Evolutionary conservation across 2,113 vertebrate genomes (phyloP), one percentile per base, ranked within the genome.

Genomic region (Aix galericulata): DNA sequence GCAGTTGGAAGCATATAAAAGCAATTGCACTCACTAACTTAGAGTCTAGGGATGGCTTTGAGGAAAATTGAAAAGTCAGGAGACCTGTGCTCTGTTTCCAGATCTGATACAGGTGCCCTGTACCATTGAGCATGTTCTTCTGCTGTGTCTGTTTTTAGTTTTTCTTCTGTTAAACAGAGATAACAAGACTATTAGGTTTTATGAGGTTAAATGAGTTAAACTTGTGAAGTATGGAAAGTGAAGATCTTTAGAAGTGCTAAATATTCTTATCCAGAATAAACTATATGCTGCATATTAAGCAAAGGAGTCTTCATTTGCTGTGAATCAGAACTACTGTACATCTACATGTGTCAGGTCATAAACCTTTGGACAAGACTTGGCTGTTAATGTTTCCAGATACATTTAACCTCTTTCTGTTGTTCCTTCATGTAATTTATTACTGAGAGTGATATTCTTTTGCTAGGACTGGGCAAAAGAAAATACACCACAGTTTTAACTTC

Each of bases 181-280:
- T 64, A 48, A 78, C 59, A 91, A 95, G 90, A 29, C 3, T 48
- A 72, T 34, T 11, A 78, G 27, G 42, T 84, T 94, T 93, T 86
- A 81, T 68, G 64, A 90, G 50, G 68, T 63, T 93, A 84, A 93
- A 93, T 53, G 42, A 90, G 58, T 80, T 86, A 48, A 81, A 88
- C 58, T 81, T 86, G 72, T 69, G 82, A 93, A 95, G 55, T 2
- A 4, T 5, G 40, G 68, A 85, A 74, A 42, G 31, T 32, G 34
- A 90, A 83, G 46, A 91, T 62, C 73, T 27, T 27, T 3, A 78
- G 21, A 94, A 86, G 29, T 74, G 66, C 7, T 80, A 80, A 88
- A 67, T 74, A 34, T n/a, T 80, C 17, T 86, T 67, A 34, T 77
- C 81, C 56, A 48, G 64, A 78, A 81, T 77, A 76, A 93, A 92